Conservation (phyloP, 1,140 invertebrate species). For the Trichonephila clavata region DNA sequence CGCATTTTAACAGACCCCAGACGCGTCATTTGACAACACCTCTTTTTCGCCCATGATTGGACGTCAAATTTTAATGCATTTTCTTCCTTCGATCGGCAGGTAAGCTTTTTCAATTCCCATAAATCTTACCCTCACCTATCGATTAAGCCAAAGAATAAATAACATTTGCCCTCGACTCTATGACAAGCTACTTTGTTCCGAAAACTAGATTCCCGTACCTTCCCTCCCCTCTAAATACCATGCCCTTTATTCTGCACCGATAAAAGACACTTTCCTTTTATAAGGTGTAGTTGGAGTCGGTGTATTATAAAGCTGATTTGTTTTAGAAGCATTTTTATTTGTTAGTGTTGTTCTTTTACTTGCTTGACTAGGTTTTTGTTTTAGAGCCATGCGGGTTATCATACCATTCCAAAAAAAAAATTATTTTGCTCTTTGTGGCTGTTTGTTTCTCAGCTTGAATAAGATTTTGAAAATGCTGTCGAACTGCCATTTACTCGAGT, state of each 20-base stretch:
- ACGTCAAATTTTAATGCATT: slow-evolving; percentile 13
- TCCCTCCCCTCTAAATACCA: not conserved
- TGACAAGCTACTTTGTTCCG: slow-evolving; percentile 70
- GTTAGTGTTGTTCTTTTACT: not conserved
- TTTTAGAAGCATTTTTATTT: not conserved
- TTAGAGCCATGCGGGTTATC: not conserved
- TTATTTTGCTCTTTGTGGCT: not conserved
- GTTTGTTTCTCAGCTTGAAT: not conserved
- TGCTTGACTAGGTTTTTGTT: slow-evolving; percentile 36
- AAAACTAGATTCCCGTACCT: not conserved
- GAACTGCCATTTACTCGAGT: too few relatives aligned
- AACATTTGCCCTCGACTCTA: slow-evolving; percentile 13
- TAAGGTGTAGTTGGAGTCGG: slow-evolving; percentile 1
- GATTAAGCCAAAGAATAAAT: slow-evolving; percentile 58
- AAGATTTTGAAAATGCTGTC: too few relatives aligned
- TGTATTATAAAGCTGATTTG: slow-evolving; percentile 30
- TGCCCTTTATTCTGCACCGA: not conserved
- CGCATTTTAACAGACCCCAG: not conserved
- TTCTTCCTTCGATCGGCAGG: not conserved
- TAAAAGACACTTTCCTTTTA: slow-evolving; percentile 19
- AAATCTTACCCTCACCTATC: slow-evolving; percentile 58
- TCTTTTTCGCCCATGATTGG: slow-evolving; percentile 16
- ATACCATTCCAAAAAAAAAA: not conserved
- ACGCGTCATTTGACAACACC: slow-evolving; percentile 69
- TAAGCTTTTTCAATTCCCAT: slow-evolving; percentile 56